These are phyloP conservation scores for Micropoecilia bifurca DNA, from an alignment of 2,797 vertebrate species.

Conservation along the genomic window DNA sequence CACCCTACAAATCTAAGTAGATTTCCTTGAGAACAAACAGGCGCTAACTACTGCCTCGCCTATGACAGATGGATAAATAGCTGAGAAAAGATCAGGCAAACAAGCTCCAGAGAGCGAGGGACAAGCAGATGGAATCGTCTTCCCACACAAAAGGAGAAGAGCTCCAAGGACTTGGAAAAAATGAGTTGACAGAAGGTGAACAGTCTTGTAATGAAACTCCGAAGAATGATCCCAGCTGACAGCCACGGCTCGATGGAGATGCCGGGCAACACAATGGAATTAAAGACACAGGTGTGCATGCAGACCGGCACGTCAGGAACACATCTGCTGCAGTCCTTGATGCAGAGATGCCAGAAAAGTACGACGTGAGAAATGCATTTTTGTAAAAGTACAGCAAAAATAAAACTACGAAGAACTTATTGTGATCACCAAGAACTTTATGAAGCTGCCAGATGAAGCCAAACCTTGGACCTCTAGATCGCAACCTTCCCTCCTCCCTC, in stretches of 20 bases:
- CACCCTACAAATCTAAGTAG: conserved; percentile 25
- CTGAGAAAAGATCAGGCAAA: conserved; percentile 36
- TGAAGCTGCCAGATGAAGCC: conserved; percentile 64
- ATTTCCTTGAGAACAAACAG: conserved; percentile 26
- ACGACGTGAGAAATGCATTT: conserved; percentile 13
- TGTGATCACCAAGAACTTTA: conserved; percentile 22
- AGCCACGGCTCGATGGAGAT: conserved; percentile 3
- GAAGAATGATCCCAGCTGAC: conserved; percentile 10
- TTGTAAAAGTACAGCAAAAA: conserved; percentile 20
- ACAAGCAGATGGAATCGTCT: conserved; percentile 47
- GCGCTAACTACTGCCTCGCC: conserved; percentile 32
- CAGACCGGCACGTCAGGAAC: background rate
- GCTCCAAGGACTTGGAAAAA: conserved; percentile 37
- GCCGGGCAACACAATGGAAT: background rate
- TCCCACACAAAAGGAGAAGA: conserved; percentile 24
- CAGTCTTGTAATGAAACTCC: conserved; percentile 34
- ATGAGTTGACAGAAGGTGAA: conserved; percentile 38
- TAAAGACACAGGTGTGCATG: conserved; percentile 2
- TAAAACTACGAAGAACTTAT: background rate
- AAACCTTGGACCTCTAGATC: conserved; percentile 56
- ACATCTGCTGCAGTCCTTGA: conserved; percentile 1
- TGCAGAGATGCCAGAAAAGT: conserved; percentile 5
- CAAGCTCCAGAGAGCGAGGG: conserved; percentile 22
- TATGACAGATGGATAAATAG: conserved; percentile 55
- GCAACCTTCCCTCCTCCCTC: conserved; percentile 49